Percentiles rank a stretch among this genome's conserved stretches.
Evolutionary conservation across 2,797 vertebrate species (phyloP).

Genomic region (Anguilla anguilla): DNA sequence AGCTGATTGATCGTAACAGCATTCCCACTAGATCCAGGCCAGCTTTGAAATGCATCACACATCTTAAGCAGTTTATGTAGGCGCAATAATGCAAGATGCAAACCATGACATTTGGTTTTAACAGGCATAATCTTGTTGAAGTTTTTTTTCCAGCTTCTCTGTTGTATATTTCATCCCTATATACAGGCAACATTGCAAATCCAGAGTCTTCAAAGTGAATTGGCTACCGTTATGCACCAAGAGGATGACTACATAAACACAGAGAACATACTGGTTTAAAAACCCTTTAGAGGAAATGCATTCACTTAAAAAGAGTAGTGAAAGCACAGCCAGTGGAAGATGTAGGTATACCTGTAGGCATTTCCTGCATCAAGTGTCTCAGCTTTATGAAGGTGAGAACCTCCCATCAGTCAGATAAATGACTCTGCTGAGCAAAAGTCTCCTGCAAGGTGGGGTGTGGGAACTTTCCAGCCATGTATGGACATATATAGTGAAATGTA

Average conservation of each 20-base stretch:
- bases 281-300: neutral
- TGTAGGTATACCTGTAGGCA: neutral
- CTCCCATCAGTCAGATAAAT: neutral
- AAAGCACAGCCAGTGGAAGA: neutral
- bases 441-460: neutral
- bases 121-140: neutral
- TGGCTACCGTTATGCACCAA: no score
- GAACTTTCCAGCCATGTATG: neutral
- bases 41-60: neutral
- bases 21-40: neutral
- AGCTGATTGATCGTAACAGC: neutral
- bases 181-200: no score
- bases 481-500: neutral
- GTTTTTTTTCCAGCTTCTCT: neutral
- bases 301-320: neutral
- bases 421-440: neutral
- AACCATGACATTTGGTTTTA: neutral
- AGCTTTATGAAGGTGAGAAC: neutral
- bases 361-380: neutral
- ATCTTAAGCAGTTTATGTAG: neutral
- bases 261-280: neutral
- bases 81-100: neutral
- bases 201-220: no score
- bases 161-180: neutral
- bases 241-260: neutral